Evolutionary conservation across 2,113 vertebrate species (phyloP).

Genomic region (Upupa epops): DNA sequence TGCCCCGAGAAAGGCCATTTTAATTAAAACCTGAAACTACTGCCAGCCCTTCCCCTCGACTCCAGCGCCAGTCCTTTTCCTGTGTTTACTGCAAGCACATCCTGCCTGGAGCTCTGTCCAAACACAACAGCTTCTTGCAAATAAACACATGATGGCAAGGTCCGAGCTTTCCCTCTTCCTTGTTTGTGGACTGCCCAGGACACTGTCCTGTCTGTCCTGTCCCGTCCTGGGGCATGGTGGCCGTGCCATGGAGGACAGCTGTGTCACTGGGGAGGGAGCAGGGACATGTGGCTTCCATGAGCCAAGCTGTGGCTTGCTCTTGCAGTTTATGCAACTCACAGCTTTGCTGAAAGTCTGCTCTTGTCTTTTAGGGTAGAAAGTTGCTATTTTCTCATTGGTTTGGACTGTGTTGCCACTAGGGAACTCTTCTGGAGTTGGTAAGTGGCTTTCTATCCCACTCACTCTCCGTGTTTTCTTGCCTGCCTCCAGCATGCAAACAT

Average conservation of each 20-base stretch:
- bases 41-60: neutral
- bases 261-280: accelerated
- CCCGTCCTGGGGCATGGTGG: accelerated
- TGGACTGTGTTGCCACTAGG: neutral
- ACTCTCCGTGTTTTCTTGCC: neutral
- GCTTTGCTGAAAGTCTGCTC: neutral
- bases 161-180: neutral
- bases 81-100: constrained; percentile 60
- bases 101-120: constrained; percentile 35
- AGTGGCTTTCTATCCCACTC: neutral
- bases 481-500: neutral
- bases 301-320: neutral
- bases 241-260: accelerated
- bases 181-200: neutral
- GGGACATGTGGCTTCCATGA: neutral
- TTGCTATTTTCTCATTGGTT: neutral
- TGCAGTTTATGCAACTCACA: neutral
- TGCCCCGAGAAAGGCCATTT: neutral
- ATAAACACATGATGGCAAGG: neutral
- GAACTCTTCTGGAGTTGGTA: neutral
- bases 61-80: constrained; percentile 51
- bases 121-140: constrained; percentile 32
- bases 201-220: too few relatives aligned
- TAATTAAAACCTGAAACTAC: constrained; percentile 19
- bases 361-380: neutral